Conservation (phyloP, 2,888 invertebrate species). For the Cheilosia grossa region DNA sequence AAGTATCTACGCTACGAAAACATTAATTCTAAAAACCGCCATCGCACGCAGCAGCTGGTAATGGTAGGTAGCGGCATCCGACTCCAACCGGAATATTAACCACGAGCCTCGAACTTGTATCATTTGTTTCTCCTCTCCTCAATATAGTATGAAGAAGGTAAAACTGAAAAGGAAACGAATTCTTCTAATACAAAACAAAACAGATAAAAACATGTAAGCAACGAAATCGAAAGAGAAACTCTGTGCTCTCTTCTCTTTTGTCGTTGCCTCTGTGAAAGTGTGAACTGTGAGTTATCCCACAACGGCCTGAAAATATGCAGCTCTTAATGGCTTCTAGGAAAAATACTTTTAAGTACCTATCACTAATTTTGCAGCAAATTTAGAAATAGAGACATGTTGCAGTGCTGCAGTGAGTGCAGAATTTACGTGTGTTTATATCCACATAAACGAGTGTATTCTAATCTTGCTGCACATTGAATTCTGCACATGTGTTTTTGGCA, state of each 20-base stretch:
- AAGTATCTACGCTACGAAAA: constrained; percentile 62
- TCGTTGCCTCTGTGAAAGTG: too few species aligned
- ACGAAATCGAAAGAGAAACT: not conserved
- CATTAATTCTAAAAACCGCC: constrained; percentile 56
- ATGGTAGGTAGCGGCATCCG: constrained; percentile 30
- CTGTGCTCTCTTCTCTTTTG: too few species aligned
- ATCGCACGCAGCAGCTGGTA: constrained; percentile 28
- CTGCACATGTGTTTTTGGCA: too few species aligned
- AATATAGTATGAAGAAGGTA: constrained; percentile 47
- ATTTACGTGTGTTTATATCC: too few species aligned
- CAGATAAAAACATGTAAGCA: not conserved
- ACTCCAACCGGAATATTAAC: constrained; percentile 28
- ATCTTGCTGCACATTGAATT: too few species aligned
- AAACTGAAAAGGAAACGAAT: constrained; percentile 39
- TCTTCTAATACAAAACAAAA: not conserved
- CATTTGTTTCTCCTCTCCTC: constrained; percentile 27
- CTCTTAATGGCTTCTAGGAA: constrained; percentile 1
- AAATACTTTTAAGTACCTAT: too few species aligned
- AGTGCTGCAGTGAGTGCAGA: too few species aligned
- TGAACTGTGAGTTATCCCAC: too few species aligned
- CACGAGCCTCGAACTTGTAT: constrained; percentile 67
- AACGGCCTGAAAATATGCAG: constrained; percentile 42
- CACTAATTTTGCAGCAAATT: too few species aligned
- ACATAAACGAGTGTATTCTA: too few species aligned
- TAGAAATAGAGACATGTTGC: too few species aligned